Percentiles rank a stretch among this genome's conserved stretches.
These are phyloP conservation scores for Eumerus sabulonum DNA, from an alignment of 2,888 invertebrate species.

Conservation along the genomic window DNA sequence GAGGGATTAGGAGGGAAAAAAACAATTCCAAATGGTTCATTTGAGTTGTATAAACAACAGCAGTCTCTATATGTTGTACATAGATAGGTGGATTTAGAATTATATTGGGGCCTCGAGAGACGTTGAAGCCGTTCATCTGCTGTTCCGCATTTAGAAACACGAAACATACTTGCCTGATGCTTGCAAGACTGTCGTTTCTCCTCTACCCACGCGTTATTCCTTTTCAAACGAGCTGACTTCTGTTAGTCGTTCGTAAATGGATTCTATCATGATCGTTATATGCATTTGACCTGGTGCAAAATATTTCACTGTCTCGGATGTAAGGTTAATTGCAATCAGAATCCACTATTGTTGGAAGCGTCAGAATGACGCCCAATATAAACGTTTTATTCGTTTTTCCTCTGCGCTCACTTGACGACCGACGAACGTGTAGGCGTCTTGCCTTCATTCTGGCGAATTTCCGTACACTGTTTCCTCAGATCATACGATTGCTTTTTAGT, in stretches of 20 bases:
- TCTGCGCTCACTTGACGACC: neutral
- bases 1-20: constrained; percentile 15
- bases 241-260: constrained; percentile 14
- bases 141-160: constrained; percentile 4
- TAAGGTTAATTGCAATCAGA: constrained; percentile 11
- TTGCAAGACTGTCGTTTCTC: neutral
- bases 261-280: constrained; percentile 35
- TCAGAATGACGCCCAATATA: constrained; percentile 30
- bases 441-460: neutral
- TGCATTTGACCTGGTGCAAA: constrained; percentile 55
- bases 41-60: constrained; percentile 45
- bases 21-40: constrained; percentile 37
- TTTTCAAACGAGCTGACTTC: constrained; percentile 3
- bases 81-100: no score
- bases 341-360: constrained; percentile 12
- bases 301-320: constrained; percentile 13
- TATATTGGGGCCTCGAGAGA: neutral
- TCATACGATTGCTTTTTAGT: no score
- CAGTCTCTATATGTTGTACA: neutral
- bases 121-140: neutral
- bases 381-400: constrained; percentile 8
- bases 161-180: neutral
- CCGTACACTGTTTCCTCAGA: neutral
- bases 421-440: neutral
- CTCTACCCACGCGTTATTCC: constrained; percentile 25